Conservation (phyloP, 2,888 invertebrate species). For the Stenurella melanura region DNA sequence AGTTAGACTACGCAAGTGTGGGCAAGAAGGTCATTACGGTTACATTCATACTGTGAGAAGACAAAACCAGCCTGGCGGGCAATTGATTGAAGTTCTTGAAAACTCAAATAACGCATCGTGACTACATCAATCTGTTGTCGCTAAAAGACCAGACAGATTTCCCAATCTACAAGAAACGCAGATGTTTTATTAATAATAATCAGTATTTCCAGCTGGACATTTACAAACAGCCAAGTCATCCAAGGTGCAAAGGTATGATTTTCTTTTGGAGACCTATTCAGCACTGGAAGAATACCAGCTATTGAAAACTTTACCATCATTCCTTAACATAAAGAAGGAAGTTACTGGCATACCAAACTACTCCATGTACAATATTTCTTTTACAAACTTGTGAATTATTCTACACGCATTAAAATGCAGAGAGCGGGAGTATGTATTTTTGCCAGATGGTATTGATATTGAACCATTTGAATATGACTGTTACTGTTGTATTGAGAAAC, state of each 20-base stretch:
- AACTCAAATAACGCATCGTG: slow-evolving; percentile 92
- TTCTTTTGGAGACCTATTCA: slow-evolving; percentile 94
- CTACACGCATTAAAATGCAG: no score
- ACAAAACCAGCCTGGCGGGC: slow-evolving; percentile 88
- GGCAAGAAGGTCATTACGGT: slow-evolving; percentile 91
- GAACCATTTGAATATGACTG: no score
- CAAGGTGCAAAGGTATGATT: slow-evolving; percentile 93
- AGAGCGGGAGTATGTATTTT: no score
- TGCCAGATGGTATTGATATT: no score
- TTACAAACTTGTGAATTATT: no score
- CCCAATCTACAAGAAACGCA: slow-evolving; percentile 94
- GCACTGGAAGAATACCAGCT: slow-evolving; percentile 83
- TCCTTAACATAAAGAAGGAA: slow-evolving; percentile 90
- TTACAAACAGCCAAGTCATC: slow-evolving; percentile 93
- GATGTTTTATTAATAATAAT: slow-evolving; percentile 97
- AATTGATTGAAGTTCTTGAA: slow-evolving; percentile 96
- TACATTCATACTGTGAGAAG: slow-evolving; percentile 96
- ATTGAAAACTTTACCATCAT: slow-evolving; percentile 82
- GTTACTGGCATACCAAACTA: slow-evolving; percentile 95
- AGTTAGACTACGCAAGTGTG: slow-evolving; percentile 93
- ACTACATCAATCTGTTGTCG: slow-evolving; percentile 92
- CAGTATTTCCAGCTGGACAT: slow-evolving; percentile 99
- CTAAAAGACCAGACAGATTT: slow-evolving; percentile 95
- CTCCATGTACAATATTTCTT: slow-evolving; percentile 97
- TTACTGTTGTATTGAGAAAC: no score